These are phyloP conservation scores for Copidosoma floridanum DNA, from an alignment of 1,140 invertebrate species.

Conservation along the genomic window DNA sequence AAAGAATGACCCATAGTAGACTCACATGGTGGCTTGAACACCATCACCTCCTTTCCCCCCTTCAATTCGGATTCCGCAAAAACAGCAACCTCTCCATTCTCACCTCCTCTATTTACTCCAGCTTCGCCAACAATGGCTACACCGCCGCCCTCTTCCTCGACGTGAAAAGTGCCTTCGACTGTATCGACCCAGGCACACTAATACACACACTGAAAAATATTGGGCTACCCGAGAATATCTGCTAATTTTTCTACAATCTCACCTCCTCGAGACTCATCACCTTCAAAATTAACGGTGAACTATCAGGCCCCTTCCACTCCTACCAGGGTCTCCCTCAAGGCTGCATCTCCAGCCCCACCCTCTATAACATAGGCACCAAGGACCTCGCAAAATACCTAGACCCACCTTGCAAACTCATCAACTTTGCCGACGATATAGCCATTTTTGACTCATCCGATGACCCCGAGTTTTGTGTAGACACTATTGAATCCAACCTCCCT, in stretches of 20 bases:
- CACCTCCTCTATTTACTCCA: neutral
- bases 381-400: too few relatives aligned
- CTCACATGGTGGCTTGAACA: neutral
- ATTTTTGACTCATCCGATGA: neutral
- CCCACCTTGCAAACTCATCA: neutral
- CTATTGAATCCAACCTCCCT: neutral
- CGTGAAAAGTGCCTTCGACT: neutral
- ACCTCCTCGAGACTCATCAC: too few relatives aligned
- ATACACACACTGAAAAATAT: neutral
- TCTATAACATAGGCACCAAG: too few relatives aligned
- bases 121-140: neutral
- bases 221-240: neutral
- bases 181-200: neutral
- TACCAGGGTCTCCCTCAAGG: too few relatives aligned
- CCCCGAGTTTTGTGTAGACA: neutral
- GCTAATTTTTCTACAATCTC: too few relatives aligned
- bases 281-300: too few relatives aligned
- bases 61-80: conserved; percentile 23
- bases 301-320: too few relatives aligned
- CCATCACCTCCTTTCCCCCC: neutral
- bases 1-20: conserved; percentile 6
- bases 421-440: neutral
- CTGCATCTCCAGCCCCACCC: too few relatives aligned
- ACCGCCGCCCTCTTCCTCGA: neutral
- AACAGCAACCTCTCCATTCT: neutral